Percentiles rank a stretch among this genome's conserved stretches.
phyloP scores from a whole-genome alignment of 2,888 invertebrate species.

The Ophraella communa region DNA sequence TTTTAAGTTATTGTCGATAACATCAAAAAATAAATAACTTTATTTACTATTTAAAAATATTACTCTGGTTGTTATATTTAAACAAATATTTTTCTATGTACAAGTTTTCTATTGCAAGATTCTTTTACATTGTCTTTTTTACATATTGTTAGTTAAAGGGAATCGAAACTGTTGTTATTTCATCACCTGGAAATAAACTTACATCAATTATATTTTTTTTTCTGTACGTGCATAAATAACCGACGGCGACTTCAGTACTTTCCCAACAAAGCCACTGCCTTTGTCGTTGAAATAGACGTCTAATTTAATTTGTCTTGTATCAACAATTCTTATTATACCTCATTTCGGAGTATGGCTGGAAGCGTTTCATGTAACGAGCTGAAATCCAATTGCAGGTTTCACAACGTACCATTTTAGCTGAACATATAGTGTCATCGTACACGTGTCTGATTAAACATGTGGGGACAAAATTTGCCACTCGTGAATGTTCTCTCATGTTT shows the following conservation, averaged over 20 bases:
- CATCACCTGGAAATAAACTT: background rate
- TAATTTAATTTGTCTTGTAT: slow-evolving; percentile 21
- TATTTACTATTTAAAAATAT: too few species aligned
- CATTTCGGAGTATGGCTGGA: slow-evolving; percentile 10
- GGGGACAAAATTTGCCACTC: background rate
- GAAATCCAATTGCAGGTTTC: slow-evolving; percentile 16
- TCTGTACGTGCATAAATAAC: background rate
- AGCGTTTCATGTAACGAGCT: slow-evolving; percentile 20
- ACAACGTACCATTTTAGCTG: slow-evolving; percentile 11
- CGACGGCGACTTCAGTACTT: background rate
- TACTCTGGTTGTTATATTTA: too few species aligned
- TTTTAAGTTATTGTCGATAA: too few species aligned
- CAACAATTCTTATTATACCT: slow-evolving; percentile 20
- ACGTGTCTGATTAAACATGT: background rate
- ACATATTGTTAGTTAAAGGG: too few species aligned
- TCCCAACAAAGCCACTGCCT: background rate
- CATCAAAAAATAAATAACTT: too few species aligned
- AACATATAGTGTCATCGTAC: background rate
- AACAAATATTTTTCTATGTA: too few species aligned
- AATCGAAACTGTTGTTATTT: background rate
- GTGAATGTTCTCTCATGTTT: background rate
- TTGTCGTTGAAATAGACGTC: slow-evolving; percentile 8
- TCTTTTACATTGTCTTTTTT: too few species aligned
- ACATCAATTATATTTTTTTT: background rate
- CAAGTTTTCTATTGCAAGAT: too few species aligned